Conservation (phyloP, 2,888 invertebrate genomes). For the Gymnosoma rotundatum region DNA sequence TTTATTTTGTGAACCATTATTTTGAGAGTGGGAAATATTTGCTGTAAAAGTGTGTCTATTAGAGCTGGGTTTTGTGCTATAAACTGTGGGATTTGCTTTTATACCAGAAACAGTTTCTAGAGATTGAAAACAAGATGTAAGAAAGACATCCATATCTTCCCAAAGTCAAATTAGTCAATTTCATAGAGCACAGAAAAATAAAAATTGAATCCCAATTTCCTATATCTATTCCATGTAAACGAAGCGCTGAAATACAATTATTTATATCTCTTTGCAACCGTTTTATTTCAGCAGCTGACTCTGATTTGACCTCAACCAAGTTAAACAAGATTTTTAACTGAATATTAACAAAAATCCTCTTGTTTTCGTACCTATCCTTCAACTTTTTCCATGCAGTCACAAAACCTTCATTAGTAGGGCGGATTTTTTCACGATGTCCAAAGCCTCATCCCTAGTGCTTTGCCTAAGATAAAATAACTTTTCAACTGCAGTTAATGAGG, state of each 20-base stretch:
- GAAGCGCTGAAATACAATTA: constrained; percentile 6
- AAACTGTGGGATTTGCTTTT: background rate
- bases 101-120: constrained; percentile 7
- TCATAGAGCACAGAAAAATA: background rate
- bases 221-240: background rate
- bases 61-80: too few relatives aligned
- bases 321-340: background rate
- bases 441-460: background rate
- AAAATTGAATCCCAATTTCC: constrained; percentile 2
- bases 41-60: too few relatives aligned
- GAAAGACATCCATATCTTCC: background rate
- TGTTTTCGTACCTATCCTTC: background rate
- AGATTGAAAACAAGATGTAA: background rate
- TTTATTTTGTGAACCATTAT: background rate
- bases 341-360: background rate
- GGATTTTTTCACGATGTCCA: background rate
- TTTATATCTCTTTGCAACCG: constrained; percentile 5
- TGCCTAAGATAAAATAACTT: background rate
- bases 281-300: background rate
- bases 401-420: background rate
- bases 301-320: background rate
- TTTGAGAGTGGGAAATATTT: too few relatives aligned
- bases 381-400: background rate
- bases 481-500: background rate
- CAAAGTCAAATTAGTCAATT: background rate